Evolutionary conservation across 1,140 invertebrate genomes (phyloP).

Genomic region (Leptoteleia sp.): DNA sequence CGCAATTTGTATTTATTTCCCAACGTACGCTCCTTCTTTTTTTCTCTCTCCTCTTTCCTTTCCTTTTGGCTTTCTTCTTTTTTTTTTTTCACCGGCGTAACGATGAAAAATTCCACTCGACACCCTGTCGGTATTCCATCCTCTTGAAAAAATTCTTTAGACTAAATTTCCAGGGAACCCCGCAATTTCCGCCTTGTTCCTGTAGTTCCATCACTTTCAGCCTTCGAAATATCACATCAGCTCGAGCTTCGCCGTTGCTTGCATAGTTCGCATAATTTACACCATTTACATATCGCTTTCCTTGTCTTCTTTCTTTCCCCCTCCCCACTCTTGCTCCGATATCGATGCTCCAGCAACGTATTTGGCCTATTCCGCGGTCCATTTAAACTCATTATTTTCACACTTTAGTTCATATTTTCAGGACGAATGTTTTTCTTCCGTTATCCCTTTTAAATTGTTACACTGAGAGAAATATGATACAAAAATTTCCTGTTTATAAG

Average conservation of each 20-base stretch:
- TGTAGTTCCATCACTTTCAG: constrained; percentile 56
- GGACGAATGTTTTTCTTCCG: too few species aligned
- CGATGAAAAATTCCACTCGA: constrained; percentile 80
- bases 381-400: too few species aligned
- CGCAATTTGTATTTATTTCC: constrained; percentile 82
- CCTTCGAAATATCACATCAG: constrained; percentile 51
- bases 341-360: too few species aligned
- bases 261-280: constrained; percentile 63
- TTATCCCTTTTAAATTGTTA: too few species aligned
- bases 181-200: constrained; percentile 43
- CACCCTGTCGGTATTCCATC: constrained; percentile 69
- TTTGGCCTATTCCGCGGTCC: too few species aligned
- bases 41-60: too few species aligned
- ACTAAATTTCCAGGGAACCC: constrained; percentile 66
- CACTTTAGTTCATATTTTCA: too few species aligned
- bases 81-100: constrained; percentile 75
- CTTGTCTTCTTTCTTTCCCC: too few species aligned
- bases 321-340: too few species aligned
- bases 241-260: constrained; percentile 28
- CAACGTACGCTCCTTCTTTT: constrained; percentile 69
- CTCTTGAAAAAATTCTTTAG: constrained; percentile 73
- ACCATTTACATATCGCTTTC: constrained; percentile 35
- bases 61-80: too few species aligned
- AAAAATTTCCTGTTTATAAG: too few species aligned
- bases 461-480: too few species aligned